Conservation (phyloP, 1,140 invertebrate genomes). For the Eufriesea mexicana region DNA sequence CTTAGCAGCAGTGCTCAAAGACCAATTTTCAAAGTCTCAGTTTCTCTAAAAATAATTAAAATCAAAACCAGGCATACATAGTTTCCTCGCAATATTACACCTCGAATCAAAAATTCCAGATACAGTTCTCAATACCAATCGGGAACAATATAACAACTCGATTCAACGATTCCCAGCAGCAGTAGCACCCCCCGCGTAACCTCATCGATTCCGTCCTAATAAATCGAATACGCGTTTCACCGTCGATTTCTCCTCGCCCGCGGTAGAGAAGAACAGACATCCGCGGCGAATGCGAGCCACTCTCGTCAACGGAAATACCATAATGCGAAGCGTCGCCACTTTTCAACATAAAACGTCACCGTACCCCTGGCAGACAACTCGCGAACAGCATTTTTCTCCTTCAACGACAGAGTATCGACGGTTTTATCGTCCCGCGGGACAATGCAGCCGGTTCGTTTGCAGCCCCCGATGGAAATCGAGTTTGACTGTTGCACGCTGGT, state of each 20-base stretch:
- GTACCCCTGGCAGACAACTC: not conserved
- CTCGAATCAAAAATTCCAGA: too few relatives aligned
- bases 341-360: not conserved
- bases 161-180: not conserved
- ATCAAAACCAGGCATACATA: too few relatives aligned
- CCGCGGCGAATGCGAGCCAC: not conserved
- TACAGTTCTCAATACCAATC: too few relatives aligned
- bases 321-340: not conserved
- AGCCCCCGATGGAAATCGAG: conserved; percentile 29
- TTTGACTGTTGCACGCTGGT: not conserved
- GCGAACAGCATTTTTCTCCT: not conserved
- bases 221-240: too few relatives aligned
- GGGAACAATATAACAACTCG: not conserved
- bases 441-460: conserved; percentile 10
- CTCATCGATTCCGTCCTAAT: too few relatives aligned
- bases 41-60: too few relatives aligned
- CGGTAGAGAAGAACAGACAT: not conserved
- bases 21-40: too few relatives aligned
- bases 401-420: not conserved
- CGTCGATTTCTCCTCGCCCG: not conserved
- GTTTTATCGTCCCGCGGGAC: conserved; percentile 18
- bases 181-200: too few relatives aligned
- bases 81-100: too few relatives aligned
- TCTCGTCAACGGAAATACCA: not conserved
- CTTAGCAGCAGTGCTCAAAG: too few relatives aligned